Base-by-base conservation (phyloP, 2,113 vertebrate genomes). In the Gymnorhina tibicen region DNA sequence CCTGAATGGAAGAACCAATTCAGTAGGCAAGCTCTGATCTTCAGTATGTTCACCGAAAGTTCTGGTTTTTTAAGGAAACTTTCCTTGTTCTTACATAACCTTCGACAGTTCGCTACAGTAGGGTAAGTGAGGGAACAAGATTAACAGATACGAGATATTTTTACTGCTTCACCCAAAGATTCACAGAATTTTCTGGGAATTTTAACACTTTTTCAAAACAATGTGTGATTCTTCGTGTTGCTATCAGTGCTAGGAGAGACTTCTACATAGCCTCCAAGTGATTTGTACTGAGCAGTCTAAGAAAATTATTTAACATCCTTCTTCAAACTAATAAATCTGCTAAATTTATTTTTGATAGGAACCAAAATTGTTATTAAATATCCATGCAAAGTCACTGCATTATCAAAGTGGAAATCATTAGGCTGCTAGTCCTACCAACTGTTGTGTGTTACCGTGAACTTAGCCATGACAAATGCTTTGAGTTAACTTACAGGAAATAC, bases 131-230 rank as follows among this genome's bases (percentile, higher is more conserved):
- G 77, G 92, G 93, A 96, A 96, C 74, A 96, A 69, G 95, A 96
- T 73, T 97, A 96, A 97, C 72, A 94, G 82, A 96, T 91, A 92
- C 4, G 16, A 97, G 62, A 72, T 91, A 94, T 97, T 97, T 82
- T 95, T 97, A 91, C 75, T 86, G 64, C 92, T 96, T 97, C 76
- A 93, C 91, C 63, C 56, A 76, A 70, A 74, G 91, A 92, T 66
- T 96, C 69, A 85, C 92, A 97, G 88, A 96, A 94, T 96, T 97
- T 95, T 79, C 80, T 76, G 85, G 93, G 66, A 97, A 96, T 92
- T 95, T 97, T 97, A 81, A 95, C 73, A 83, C 91, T 96, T 96
- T 82, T 97, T 96, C 72, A 87, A 95, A 97, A 96, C 73, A 94
- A 76, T 78, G 82, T 97, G 92, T 79, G 79, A 97, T 93, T 97